Percentiles rank a stretch among this genome's conserved stretches.
Conservation (phyloP, 2,113 vertebrate genomes). For the Serilophus lunatus region DNA sequence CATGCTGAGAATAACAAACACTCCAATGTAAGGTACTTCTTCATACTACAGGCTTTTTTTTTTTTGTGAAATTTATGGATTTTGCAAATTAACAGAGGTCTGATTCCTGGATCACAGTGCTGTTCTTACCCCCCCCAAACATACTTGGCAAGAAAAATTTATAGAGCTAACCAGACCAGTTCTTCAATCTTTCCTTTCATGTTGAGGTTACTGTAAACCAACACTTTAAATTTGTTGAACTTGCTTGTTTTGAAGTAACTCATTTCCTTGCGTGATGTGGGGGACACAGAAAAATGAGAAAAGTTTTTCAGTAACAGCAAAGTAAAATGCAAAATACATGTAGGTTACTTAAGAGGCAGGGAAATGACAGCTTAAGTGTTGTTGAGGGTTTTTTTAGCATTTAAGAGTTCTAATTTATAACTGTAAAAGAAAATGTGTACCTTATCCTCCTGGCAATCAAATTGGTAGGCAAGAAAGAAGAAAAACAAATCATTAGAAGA, state of each 20-base stretch:
- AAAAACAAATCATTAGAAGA: conserved; percentile 38
- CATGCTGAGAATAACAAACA: background rate
- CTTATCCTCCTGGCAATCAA: conserved; percentile 92
- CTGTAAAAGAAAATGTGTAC: conserved; percentile 72
- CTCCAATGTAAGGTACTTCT: background rate
- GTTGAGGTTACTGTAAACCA: background rate
- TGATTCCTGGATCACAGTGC: background rate
- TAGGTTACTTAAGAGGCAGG: background rate
- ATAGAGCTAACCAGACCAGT: background rate
- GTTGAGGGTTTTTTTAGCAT: background rate
- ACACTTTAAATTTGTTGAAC: background rate
- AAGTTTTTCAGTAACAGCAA: background rate
- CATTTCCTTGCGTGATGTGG: accelerated
- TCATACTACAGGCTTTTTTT: background rate
- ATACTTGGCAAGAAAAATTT: background rate
- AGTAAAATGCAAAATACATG: background rate
- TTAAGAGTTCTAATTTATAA: background rate
- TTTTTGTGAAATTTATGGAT: background rate
- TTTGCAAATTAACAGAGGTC: background rate
- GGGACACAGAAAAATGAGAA: background rate
- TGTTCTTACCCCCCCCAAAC: background rate
- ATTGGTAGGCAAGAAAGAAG: conserved; percentile 77
- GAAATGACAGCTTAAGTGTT: background rate
- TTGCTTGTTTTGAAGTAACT: background rate
- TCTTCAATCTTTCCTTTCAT: background rate